Percentiles rank a stretch among this genome's conserved stretches.
Conservation (phyloP, 2,888 invertebrate species). For the Schizotus pectinicornis region DNA sequence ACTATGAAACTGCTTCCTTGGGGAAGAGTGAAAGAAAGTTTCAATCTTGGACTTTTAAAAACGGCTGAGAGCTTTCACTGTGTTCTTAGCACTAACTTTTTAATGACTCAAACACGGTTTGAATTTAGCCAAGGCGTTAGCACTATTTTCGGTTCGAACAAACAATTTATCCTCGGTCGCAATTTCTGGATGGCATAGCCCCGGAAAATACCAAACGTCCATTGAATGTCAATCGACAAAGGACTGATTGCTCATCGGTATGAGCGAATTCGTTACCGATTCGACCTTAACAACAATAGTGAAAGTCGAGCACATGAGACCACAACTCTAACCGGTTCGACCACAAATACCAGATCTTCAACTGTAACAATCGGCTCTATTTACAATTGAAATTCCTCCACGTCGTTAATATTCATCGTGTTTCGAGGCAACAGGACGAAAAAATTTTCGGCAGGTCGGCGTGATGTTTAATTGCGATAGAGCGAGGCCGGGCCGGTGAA, state of each 20-base stretch:
- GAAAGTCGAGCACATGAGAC: constrained; percentile 47
- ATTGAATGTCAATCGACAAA: constrained; percentile 38
- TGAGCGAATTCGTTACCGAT: constrained; percentile 44
- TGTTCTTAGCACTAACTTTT: too few relatives aligned
- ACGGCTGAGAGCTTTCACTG: too few relatives aligned
- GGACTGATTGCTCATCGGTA: constrained; percentile 34
- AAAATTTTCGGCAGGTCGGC: constrained; percentile 23
- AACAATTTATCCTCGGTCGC: background rate
- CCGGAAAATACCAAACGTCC: constrained; percentile 37
- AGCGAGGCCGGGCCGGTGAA: constrained; percentile 3
- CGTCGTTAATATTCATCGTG: constrained; percentile 31
- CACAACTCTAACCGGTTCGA: constrained; percentile 43
- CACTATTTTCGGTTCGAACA: background rate
- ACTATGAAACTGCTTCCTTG: too few relatives aligned
- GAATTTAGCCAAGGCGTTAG: background rate
- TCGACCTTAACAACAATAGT: constrained; percentile 39
- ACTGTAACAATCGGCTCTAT: constrained; percentile 44
- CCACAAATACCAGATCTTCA: constrained; percentile 47
- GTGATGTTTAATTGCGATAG: constrained; percentile 34
- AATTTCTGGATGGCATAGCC: background rate
- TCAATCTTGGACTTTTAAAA: too few relatives aligned
- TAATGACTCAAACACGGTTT: background rate
- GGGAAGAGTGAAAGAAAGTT: too few relatives aligned
- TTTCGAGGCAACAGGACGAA: constrained; percentile 20
- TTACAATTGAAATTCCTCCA: constrained; percentile 37